Percentiles rank a stretch among this genome's conserved stretches.
These are phyloP conservation scores for Clarias laeviceps DNA, from an alignment of 2,797 vertebrate species.

Conservation along the genomic window DNA sequence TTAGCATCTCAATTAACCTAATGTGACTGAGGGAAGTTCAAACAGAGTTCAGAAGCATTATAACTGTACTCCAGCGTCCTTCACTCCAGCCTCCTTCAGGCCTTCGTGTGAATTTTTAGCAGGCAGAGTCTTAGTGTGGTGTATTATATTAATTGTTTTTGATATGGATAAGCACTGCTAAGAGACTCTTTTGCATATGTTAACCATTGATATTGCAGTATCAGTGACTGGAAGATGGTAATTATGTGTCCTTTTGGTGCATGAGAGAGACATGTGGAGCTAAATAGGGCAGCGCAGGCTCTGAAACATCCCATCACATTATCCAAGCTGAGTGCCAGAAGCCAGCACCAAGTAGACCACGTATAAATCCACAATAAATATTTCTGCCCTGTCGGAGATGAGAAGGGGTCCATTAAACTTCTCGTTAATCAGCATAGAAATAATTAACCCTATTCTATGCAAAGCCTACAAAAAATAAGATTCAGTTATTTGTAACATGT, in stretches of 20 bases:
- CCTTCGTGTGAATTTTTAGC: not conserved
- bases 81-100: not conserved
- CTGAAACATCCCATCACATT: not conserved
- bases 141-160: not conserved
- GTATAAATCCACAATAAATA: not conserved
- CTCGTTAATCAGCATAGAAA: not conserved
- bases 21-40: slow-evolving; percentile 45
- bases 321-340: not conserved
- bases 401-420: not conserved
- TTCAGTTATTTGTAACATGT: too few species aligned
- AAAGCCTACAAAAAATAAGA: not conserved
- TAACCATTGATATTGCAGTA: not conserved
- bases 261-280: not conserved
- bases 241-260: not conserved
- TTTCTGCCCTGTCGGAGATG: not conserved
- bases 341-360: not conserved
- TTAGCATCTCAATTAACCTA: slow-evolving; percentile 39
- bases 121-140: not conserved
- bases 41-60: slow-evolving; percentile 35
- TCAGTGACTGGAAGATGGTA: not conserved
- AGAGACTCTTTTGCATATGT: not conserved
- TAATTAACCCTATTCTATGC: not conserved
- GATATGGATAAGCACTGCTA: not conserved
- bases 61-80: not conserved
- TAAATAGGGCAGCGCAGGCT: not conserved